Base-by-base conservation (phyloP, 1,140 invertebrate genomes). In the Cyclina sinensis region DNA sequence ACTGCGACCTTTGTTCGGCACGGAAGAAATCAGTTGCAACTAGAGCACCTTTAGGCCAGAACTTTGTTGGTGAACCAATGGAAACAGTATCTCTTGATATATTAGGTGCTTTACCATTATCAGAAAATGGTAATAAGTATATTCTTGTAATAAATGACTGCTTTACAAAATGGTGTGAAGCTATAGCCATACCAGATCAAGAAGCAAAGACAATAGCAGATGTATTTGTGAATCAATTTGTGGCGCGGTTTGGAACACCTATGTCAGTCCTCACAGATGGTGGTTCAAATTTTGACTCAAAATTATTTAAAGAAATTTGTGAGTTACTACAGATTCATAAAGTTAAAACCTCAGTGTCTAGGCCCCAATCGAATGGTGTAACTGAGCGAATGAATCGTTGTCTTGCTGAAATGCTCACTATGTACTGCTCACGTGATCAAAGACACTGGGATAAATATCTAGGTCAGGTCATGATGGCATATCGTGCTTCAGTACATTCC, bases 301-400 rank as follows among this genome's bases (percentile, higher is more conserved):
- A n/a, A n/a, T n/a, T n/a, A n/a, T n/a, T n/a, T n/a, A n/a, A 48
- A 48, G 46, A 48, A 48, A 48, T 48, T 48, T 79, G 76, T 32
- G 43, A 80, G 46, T 43, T 43, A 27, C 43, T 11, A 80, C n/a
- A 54, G 32, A 68, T 14, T 68, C 32, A 27, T 48, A 48, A 48
- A 48, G 46, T 48, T 48, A 48, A 62, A 62, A 62, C 57, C 57
- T n/a, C 57, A 62, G 27, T 21, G 18, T 62, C 27, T 62, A 46
- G 74, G 21, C 91, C 91, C 9, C 89, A 89, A 39, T 65, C 88
- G 9, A 90, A 93, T 88, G 91, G 89, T 9, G 59, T 81, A 78
- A 89, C 91, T 18, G 91, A 94, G 48, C 84, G 93, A 70, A 90
- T 93, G 32, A 95, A 94, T 76, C 59, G 91, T n/a, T 94, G 93